Evolutionary conservation across 2,888 invertebrate genomes (phyloP).

Genomic region (Himalopsyche tibetana): DNA sequence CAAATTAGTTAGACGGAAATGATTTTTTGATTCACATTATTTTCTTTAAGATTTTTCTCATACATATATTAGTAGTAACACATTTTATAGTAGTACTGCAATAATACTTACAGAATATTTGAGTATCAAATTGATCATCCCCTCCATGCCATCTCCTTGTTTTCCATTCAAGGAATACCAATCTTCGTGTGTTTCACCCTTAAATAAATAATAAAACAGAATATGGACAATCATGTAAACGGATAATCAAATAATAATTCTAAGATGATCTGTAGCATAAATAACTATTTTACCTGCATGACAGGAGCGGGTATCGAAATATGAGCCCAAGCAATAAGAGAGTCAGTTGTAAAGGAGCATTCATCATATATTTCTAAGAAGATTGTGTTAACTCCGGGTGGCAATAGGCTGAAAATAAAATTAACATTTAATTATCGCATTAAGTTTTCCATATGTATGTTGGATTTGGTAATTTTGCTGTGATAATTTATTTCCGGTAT

Average conservation of each 20-base stretch:
- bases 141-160: slow-evolving; percentile 96
- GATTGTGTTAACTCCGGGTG: slow-evolving; percentile 91
- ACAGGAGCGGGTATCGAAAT: slow-evolving; percentile 91
- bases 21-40: no score
- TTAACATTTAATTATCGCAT: not conserved
- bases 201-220: slow-evolving; percentile 48
- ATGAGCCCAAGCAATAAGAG: slow-evolving; percentile 95
- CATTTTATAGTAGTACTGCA: not conserved
- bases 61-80: no score
- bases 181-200: slow-evolving; percentile 94
- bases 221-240: not conserved
- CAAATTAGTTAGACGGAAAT: no score
- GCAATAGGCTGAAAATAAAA: slow-evolving; percentile 81
- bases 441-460: no score
- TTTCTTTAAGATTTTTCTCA: no score
- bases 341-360: slow-evolving; percentile 97
- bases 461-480: no score
- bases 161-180: slow-evolving; percentile 96
- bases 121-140: slow-evolving; percentile 93
- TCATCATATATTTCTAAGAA: slow-evolving; percentile 98
- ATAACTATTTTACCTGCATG: slow-evolving; percentile 72
- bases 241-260: not conserved
- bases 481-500: no score
- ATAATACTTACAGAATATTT: slow-evolving; percentile 81
- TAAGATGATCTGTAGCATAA: slow-evolving; percentile 67